phyloP scores from a whole-genome alignment of 2,888 invertebrate genomes.

The Tineola bisselliella region DNA sequence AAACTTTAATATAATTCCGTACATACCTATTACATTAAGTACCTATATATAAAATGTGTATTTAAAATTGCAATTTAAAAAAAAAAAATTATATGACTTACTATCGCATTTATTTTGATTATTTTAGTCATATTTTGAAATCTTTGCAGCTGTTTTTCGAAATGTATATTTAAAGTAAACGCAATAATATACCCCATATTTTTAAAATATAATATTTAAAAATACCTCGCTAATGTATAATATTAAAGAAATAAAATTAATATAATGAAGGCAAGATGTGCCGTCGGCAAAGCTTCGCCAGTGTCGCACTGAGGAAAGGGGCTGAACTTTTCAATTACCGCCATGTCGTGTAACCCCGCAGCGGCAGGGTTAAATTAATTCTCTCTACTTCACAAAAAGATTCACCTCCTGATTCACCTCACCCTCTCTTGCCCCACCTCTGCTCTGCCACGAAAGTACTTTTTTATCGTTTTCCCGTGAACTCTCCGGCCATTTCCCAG shows the following conservation, averaged over 20 bases:
- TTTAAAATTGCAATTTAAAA: too few species aligned
- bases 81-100: too few species aligned
- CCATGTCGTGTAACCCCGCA: conserved; percentile 67
- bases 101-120: too few species aligned
- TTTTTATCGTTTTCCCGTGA: conserved; percentile 32
- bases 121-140: too few species aligned
- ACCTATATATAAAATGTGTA: too few species aligned
- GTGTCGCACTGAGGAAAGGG: conserved; percentile 54
- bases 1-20: too few species aligned
- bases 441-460: not conserved
- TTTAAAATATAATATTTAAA: not conserved
- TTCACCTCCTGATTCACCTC: conserved; percentile 32
- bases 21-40: too few species aligned
- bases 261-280: conserved; percentile 9
- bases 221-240: not conserved
- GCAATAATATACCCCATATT: too few species aligned
- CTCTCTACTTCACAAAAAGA: conserved; percentile 68
- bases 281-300: conserved; percentile 24
- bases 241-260: not conserved
- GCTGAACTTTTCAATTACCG: conserved; percentile 68
- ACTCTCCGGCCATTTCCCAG: conserved; percentile 42
- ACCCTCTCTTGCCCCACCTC: not conserved
- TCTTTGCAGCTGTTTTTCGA: too few species aligned
- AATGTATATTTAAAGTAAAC: too few species aligned
- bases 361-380: conserved; percentile 66